Evolutionary conservation across 2,113 vertebrate species (phyloP), one percentile per base, ranked within the genome.

Genomic region (Leucopsar rothschildi): DNA sequence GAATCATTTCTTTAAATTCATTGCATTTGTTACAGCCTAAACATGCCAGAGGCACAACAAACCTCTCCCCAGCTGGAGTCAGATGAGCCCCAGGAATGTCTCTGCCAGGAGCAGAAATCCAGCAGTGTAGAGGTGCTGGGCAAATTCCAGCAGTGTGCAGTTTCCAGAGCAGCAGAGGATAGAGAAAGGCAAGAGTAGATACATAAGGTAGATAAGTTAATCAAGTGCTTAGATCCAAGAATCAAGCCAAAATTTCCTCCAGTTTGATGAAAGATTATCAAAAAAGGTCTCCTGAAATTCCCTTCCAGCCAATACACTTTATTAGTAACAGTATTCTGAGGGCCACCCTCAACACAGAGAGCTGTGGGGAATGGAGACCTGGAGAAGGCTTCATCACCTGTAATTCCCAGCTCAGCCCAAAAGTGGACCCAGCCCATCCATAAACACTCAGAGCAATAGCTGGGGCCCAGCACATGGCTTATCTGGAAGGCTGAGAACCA

Each of bases 391-490:
- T 23, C 64, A 20, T 20, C 45, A 2, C 61, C 56, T 65, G 4
- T 19, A 65, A 75, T 27, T 75, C 47, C 52, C 49, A 57, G 31
- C 13, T 86, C n/a, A 70, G 57, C 42, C 42, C 31, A 49, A 50
- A 61, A 66, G 28, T 22, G 0, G 1, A 47, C 31, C 16, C 53
- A 82, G n/a, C 4, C 33, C 44, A 15, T 37, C 50, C 40, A 39
- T 3, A 69, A 35, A 57, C 27, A 20, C 42, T 50, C 39, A 55
- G 47, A 55, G 53, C 31, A 81, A 16, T 12, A 81, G 16, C 12
- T 25, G 57, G 23, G 18, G 24, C 15, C 19, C 24, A n/a, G 59
- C 0, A 0, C 20, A 11, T 6, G 33, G 22, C 23, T 71, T 24
- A 8, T 2, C 0, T 37, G 19, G 60, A 47, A 60, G 18, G 8